These are phyloP conservation scores for Diploptera punctata DNA, from an alignment of 2,888 invertebrate species.

Conservation along the genomic window DNA sequence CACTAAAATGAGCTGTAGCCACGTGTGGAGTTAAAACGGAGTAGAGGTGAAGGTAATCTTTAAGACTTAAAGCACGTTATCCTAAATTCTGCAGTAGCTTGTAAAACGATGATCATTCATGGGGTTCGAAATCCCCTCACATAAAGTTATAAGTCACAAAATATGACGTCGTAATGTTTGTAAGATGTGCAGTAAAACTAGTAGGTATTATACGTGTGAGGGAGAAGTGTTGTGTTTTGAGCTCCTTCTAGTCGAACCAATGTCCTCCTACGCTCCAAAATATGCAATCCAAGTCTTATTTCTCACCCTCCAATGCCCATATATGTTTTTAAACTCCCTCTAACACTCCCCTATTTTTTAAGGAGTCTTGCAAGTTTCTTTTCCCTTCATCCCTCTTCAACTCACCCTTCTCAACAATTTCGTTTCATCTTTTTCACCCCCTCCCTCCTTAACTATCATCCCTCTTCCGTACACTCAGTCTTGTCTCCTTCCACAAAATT, in stretches of 20 bases:
- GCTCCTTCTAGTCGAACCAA: background rate
- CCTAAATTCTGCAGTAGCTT: slow-evolving; percentile 6
- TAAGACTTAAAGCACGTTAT: no score
- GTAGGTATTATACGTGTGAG: no score
- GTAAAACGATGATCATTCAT: slow-evolving; percentile 2
- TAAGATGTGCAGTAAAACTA: slow-evolving; percentile 14
- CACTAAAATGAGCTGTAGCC: no score
- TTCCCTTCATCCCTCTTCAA: background rate
- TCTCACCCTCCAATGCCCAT: slow-evolving; percentile 7
- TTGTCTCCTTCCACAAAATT: background rate
- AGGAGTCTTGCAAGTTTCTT: background rate
- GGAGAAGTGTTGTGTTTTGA: no score
- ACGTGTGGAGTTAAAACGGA: no score
- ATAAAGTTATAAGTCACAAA: slow-evolving; percentile 13
- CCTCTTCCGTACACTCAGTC: no score
- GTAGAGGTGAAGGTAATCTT: no score
- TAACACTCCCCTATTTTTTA: no score
- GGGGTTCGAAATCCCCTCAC: background rate
- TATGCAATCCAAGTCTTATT: background rate
- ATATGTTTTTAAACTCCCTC: background rate
- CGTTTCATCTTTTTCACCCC: slow-evolving; percentile 4
- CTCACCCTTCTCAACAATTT: background rate
- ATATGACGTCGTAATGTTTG: slow-evolving; percentile 18
- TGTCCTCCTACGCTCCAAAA: slow-evolving; percentile 11
- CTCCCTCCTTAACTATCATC: slow-evolving; percentile 6